A percentile compares a stretch with the other conserved stretches of the same genome.
These are phyloP conservation scores for Irena cyanogastra DNA, from an alignment of 2,113 vertebrate genomes.

Conservation along the genomic window DNA sequence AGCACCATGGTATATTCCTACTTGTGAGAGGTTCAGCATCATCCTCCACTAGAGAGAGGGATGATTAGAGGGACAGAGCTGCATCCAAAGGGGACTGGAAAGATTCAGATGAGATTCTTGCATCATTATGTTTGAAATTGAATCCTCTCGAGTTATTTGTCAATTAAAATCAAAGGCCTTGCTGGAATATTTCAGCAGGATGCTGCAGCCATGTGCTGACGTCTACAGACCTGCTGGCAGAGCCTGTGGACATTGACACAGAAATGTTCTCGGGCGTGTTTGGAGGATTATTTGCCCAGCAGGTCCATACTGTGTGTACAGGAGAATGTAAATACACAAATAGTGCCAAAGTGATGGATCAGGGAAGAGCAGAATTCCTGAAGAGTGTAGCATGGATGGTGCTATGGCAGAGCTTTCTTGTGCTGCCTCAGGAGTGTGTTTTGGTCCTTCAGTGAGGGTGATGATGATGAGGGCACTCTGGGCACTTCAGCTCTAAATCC, in stretches of 20 bases:
- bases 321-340: not conserved
- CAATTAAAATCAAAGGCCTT: not conserved
- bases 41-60: not conserved
- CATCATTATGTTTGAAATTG: not conserved
- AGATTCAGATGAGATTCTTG: not conserved
- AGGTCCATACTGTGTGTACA: not conserved
- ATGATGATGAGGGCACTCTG: not conserved
- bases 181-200: not conserved
- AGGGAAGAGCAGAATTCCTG: not conserved
- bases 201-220: rapidly evolving
- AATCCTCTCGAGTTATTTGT: not conserved
- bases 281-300: not conserved
- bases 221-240: not conserved
- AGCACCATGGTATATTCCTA: rapidly evolving
- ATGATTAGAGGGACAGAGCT: not conserved
- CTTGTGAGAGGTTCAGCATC: not conserved
- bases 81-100: not conserved
- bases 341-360: not conserved
- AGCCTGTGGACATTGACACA: not conserved
- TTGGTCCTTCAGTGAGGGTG: not conserved
- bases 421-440: not conserved
- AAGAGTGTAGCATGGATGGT: not conserved
- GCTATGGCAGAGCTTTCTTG: not conserved
- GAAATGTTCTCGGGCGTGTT: not conserved
- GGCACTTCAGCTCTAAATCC: not conserved